Evolutionary conservation across 2,113 vertebrate genomes (phyloP), one percentile per base, ranked within the genome.

Genomic region (Trinectes maculatus): DNA sequence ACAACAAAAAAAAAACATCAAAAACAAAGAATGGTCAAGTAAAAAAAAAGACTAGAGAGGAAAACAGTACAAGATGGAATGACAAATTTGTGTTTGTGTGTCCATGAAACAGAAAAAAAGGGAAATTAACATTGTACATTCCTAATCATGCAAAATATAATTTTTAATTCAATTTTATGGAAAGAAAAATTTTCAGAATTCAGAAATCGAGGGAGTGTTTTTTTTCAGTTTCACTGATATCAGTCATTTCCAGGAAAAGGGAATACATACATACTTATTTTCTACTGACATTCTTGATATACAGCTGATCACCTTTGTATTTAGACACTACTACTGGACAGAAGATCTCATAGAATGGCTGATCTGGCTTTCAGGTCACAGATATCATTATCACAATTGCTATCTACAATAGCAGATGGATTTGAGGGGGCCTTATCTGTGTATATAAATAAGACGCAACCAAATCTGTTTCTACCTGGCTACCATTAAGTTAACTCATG

Each of bases 91-190:
- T 70, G 44, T 73, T 69, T 78, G 55, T 71, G 67, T 79, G 71
- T 72, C 58, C 64, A 78, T 83, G 64, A n/a, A n/a, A n/a, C n/a
- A n/a, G n/a, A 63, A 62, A 7, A 37, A 43, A 77, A 13, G 37
- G 37, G n/a, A 79, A 73, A 79, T 49, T 62, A 82, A 84, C 85
- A 68, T 53, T 71, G 62, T 84, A 91, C 84, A 89, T 91, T 91
- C 83, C 71, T 86, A 89, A 77, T 88, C 91, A 91, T 93, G 91
- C 91, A 91, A 74, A 87, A 87, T 82, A 89, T 71, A 85, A 46
- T 83, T 85, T 83, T 81, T 58, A 89, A 86, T 88, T 55, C 83
- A 89, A 87, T 64, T 87, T 51, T 84, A 81, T 87, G 80, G 83
- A 90, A 73, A 88, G 33, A 65, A 67, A 70, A 82, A 85, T 58